These are phyloP conservation scores for Desmodus rotundus DNA, from an alignment of 2,113 vertebrate genomes.

Conservation along the genomic window DNA sequence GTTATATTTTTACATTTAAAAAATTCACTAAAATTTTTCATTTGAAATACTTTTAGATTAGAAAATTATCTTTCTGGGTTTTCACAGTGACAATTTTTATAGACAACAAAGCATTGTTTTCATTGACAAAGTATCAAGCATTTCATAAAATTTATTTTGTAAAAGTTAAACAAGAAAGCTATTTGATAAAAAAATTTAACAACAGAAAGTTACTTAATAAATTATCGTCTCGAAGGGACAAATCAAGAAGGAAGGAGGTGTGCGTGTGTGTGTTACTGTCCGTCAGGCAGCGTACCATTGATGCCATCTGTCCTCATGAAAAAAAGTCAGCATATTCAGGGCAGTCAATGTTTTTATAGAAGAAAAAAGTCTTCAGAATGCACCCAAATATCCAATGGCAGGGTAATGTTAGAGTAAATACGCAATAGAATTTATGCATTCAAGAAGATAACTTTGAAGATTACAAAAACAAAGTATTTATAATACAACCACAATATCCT, in stretches of 20 bases:
- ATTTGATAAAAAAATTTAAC: background rate
- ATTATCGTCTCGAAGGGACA: background rate
- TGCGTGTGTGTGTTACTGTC: background rate
- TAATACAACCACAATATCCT: background rate
- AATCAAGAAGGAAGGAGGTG: background rate
- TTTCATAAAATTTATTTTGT: background rate
- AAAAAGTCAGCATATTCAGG: background rate
- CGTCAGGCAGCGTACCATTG: background rate
- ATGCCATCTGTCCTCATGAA: background rate
- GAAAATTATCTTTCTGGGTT: background rate
- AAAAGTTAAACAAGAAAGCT: background rate
- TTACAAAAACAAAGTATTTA: constrained; percentile 17
- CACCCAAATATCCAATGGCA: background rate
- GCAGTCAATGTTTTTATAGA: background rate
- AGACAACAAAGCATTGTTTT: background rate
- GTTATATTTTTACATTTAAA: constrained; percentile 4
- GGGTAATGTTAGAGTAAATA: background rate
- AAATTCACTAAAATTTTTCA: background rate
- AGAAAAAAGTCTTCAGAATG: background rate
- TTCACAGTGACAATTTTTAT: background rate
- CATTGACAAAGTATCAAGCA: background rate
- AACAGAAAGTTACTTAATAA: background rate
- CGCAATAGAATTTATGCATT: background rate
- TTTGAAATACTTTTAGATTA: constrained; percentile 17
- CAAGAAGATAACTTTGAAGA: background rate